phyloP scores from a whole-genome alignment of 2,113 vertebrate species.

The Tichodroma muraria region DNA sequence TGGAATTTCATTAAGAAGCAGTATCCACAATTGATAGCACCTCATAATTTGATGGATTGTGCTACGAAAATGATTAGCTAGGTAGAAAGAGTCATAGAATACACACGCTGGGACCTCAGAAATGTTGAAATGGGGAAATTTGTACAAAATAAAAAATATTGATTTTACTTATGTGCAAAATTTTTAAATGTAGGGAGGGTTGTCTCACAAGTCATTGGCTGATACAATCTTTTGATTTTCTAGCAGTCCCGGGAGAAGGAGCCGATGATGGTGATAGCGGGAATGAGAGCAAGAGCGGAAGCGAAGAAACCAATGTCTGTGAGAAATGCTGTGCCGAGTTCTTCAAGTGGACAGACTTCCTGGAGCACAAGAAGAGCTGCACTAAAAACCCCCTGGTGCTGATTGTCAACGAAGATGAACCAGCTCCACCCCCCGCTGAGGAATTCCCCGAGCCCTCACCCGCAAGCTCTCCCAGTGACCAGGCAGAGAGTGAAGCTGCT shows the following conservation, averaged over 20 bases:
- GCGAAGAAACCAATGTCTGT: slow-evolving; percentile 92
- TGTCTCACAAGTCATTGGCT: slow-evolving; percentile 72
- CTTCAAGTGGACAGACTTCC: slow-evolving; percentile 96
- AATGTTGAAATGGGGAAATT: slow-evolving; percentile 90
- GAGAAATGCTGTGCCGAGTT: slow-evolving; percentile 96
- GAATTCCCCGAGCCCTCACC: slow-evolving; percentile 84
- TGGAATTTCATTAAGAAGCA: slow-evolving; percentile 99
- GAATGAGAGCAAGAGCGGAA: slow-evolving; percentile 89
- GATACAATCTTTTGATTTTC: slow-evolving; percentile 81
- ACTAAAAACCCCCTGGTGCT: slow-evolving; percentile 92
- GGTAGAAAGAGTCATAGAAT: slow-evolving; percentile 82
- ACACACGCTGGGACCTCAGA: slow-evolving; percentile 76
- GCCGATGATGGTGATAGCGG: slow-evolving; percentile 90
- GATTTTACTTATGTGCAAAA: slow-evolving; percentile 88
- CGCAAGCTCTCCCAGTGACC: slow-evolving; percentile 85
- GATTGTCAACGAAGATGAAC: slow-evolving; percentile 91
- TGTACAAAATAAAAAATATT: slow-evolving; percentile 90
- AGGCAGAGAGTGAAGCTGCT: slow-evolving; percentile 85
- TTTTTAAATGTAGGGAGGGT: slow-evolving; percentile 78
- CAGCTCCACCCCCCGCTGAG: slow-evolving; percentile 77
- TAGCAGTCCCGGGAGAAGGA: slow-evolving; percentile 82
- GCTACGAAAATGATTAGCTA: slow-evolving; percentile 98
- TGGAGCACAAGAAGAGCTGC: slow-evolving; percentile 91
- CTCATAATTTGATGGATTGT: slow-evolving; percentile 99
- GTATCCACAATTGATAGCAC: slow-evolving; percentile 97